phyloP scores from a whole-genome alignment of 2,113 vertebrate species.

The Cyanoramphus novaezelandiae region DNA sequence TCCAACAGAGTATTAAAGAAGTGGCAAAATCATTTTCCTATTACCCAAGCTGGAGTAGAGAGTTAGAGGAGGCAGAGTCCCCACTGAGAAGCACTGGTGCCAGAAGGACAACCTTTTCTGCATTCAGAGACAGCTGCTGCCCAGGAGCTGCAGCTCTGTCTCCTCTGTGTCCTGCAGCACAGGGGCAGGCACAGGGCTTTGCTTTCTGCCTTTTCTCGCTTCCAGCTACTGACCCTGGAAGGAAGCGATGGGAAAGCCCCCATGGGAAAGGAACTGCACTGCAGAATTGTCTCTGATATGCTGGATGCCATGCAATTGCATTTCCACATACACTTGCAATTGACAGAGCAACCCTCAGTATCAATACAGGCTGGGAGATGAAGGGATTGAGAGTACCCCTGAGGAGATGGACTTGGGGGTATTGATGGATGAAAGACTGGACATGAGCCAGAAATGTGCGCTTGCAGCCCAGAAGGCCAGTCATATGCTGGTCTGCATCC shows the following conservation, averaged over 20 bases:
- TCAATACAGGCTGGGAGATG: neutral
- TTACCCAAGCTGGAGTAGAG: neutral
- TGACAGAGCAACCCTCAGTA: neutral
- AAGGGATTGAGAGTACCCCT: neutral
- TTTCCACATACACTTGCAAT: fast-evolving
- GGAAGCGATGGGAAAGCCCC: neutral
- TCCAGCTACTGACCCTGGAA: neutral
- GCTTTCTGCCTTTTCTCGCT: neutral
- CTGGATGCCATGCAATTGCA: neutral
- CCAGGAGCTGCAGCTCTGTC: neutral
- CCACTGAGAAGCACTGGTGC: neutral
- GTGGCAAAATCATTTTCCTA: neutral
- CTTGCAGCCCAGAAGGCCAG: neutral
- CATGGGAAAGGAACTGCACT: neutral
- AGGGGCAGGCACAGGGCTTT: neutral
- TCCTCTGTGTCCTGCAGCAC: fast-evolving
- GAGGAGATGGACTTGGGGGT: neutral
- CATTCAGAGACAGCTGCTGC: neutral
- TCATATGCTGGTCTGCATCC: neutral
- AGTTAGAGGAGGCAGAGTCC: neutral
- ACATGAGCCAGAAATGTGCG: neutral
- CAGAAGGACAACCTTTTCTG: neutral
- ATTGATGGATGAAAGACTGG: neutral
- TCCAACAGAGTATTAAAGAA: neutral
- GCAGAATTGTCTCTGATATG: neutral